Conservation (phyloP, 2,888 invertebrate species). For the Drosophila atroscutellata region DNA sequence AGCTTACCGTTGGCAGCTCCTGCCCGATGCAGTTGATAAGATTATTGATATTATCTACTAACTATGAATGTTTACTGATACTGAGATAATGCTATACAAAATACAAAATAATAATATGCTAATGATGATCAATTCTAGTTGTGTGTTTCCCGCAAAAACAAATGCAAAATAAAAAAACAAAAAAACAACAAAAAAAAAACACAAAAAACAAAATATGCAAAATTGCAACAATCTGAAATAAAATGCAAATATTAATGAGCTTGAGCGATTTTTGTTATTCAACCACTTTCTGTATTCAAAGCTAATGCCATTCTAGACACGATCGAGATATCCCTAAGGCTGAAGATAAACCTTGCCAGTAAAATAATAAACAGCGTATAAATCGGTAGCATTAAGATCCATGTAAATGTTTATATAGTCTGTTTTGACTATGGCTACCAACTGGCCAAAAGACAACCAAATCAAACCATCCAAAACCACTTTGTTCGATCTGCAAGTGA, state of each 20-base stretch:
- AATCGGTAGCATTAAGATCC: too few relatives aligned
- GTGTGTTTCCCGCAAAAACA: conserved; percentile 48
- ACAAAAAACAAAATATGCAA: conserved; percentile 2
- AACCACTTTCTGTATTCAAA: too few relatives aligned
- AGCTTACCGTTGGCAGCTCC: conserved; percentile 34
- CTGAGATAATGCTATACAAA: conserved; percentile 25
- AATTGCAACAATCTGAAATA: conserved; percentile 43
- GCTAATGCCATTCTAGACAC: background rate
- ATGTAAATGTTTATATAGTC: too few relatives aligned
- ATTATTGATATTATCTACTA: conserved; percentile 34
- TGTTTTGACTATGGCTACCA: background rate
- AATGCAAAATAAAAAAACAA: conserved; percentile 34
- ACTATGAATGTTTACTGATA: conserved; percentile 28
- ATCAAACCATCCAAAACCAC: background rate
- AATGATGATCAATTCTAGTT: conserved; percentile 69
- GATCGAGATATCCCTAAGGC: too few relatives aligned
- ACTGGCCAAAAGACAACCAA: background rate
- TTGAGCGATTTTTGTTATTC: too few relatives aligned
- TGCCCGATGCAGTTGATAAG: conserved; percentile 36
- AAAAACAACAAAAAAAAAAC: conserved; percentile 25
- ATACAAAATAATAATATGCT: conserved; percentile 44
- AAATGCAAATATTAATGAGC: conserved; percentile 31
- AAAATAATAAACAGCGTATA: background rate
- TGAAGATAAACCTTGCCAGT: too few relatives aligned
- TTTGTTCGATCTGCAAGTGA: background rate